Percentiles rank a stretch among this genome's conserved stretches.
phyloP scores from a whole-genome alignment of 92 coral and sea anemone genomes.

The Zoanthus gigantus region DNA sequence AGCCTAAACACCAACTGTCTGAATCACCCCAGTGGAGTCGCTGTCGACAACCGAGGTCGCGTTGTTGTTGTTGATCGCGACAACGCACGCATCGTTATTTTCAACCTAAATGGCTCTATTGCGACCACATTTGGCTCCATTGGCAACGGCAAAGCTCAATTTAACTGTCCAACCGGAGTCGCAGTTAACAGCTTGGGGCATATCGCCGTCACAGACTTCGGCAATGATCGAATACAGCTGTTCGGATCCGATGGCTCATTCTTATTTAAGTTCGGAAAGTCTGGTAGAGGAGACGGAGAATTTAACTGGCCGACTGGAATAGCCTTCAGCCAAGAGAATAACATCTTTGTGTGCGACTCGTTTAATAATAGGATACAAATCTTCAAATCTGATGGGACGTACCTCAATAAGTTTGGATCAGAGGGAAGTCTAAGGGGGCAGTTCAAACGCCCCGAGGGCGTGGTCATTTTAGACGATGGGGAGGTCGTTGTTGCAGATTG shows the following conservation, averaged over 20 bases:
- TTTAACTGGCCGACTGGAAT: conserved; percentile 98
- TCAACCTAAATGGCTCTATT: conserved; percentile 71
- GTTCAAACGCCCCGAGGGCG: conserved; percentile 93
- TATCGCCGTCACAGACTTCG: conserved; percentile 91
- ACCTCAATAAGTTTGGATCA: conserved; percentile 75
- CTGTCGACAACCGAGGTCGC: conserved; percentile 80
- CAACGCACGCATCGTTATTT: conserved; percentile 84
- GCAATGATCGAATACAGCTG: conserved; percentile 95
- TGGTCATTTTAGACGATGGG: conserved; percentile 76
- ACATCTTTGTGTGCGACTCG: conserved; percentile 93
- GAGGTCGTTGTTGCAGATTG: conserved; percentile 91
- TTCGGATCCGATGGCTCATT: conserved; percentile 84
- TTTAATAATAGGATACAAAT: conserved; percentile 93
- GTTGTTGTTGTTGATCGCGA: conserved; percentile 91
- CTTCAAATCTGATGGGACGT: conserved; percentile 88
- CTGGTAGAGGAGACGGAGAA: conserved; percentile 87
- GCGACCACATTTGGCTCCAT: conserved; percentile 86
- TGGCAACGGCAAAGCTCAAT: conserved; percentile 89
- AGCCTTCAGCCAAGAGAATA: conserved; percentile 78
- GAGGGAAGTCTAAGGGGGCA: conserved; percentile 81
- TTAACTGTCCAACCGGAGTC: conserved; percentile 89
- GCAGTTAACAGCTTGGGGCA: conserved; percentile 86
- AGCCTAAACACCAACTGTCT: conserved; percentile 58
- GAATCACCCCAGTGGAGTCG: conserved; percentile 88
- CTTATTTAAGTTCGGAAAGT: conserved; percentile 86